These are phyloP conservation scores for Amorpha juglandis DNA, from an alignment of 2,888 invertebrate genomes.

Conservation along the genomic window DNA sequence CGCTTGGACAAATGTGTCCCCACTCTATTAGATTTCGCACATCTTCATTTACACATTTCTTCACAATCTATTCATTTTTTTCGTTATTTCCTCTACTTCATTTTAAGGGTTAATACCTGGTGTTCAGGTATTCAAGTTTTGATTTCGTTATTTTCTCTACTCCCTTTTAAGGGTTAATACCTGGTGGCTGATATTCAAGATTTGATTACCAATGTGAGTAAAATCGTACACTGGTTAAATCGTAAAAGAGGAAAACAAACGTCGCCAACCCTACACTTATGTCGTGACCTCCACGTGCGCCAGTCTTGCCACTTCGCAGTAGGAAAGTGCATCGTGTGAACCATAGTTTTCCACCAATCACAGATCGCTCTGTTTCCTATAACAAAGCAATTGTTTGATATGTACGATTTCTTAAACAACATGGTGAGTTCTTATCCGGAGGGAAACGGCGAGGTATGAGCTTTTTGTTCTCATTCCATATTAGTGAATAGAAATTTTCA, in stretches of 20 bases:
- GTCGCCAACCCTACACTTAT: constrained; percentile 43
- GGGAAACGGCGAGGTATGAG: constrained; percentile 50
- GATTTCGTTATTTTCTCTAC: too few relatives aligned
- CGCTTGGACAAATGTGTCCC: too few relatives aligned
- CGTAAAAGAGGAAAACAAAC: not conserved
- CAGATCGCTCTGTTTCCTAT: constrained; percentile 29
- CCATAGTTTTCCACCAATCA: constrained; percentile 11
- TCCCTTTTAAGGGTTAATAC: too few relatives aligned
- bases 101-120: too few relatives aligned
- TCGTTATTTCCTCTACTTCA: too few relatives aligned
- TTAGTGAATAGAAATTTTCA: constrained; percentile 1
- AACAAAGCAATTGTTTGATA: constrained; percentile 55
- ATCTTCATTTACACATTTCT: too few relatives aligned
- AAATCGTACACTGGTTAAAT: too few relatives aligned
- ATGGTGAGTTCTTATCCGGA: constrained; percentile 68
- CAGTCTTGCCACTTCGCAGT: constrained; percentile 43
- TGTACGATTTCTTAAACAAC: constrained; percentile 69
- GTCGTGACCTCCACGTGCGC: constrained; percentile 28
- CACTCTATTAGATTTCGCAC: too few relatives aligned
- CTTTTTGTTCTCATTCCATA: constrained; percentile 5
- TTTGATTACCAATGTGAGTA: too few relatives aligned
- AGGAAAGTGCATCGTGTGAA: constrained; percentile 50
- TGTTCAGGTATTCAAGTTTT: too few relatives aligned
- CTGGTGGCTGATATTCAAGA: too few relatives aligned
- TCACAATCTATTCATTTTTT: too few relatives aligned